These are phyloP conservation scores for Agonum fuliginosum DNA, from an alignment of 2,888 invertebrate species.

Conservation along the genomic window DNA sequence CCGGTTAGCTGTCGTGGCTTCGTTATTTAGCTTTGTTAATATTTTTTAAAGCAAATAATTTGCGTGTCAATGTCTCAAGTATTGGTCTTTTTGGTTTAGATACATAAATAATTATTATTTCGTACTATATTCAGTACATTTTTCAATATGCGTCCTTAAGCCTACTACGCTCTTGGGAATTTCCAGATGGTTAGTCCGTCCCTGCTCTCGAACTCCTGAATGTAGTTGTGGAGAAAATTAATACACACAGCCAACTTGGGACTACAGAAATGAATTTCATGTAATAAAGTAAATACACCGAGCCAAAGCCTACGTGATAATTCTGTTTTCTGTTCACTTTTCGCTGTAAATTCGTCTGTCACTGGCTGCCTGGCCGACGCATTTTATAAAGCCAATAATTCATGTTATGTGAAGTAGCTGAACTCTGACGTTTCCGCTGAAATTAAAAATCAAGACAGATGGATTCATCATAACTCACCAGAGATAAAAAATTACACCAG, in stretches of 20 bases:
- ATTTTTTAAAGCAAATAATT: too few relatives aligned
- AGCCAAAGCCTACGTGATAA: conserved; percentile 21
- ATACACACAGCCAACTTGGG: conserved; percentile 3
- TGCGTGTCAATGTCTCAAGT: too few relatives aligned
- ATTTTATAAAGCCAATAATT: conserved; percentile 26
- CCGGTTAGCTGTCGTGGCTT: too few relatives aligned
- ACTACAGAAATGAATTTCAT: conserved; percentile 15
- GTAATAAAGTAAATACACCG: not conserved
- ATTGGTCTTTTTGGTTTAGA: too few relatives aligned
- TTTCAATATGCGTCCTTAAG: too few relatives aligned
- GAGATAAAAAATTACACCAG: not conserved
- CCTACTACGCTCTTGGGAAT: not conserved
- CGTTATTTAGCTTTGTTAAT: too few relatives aligned
- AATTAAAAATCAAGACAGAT: conserved; percentile 27
- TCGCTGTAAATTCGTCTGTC: not conserved
- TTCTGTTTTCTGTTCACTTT: not conserved
- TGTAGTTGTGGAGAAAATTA: conserved; percentile 6
- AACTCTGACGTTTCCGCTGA: conserved; percentile 1
- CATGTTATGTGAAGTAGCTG: conserved; percentile 3
- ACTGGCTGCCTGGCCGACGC: not conserved
- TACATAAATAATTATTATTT: too few relatives aligned
- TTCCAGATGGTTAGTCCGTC: not conserved
- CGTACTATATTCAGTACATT: too few relatives aligned
- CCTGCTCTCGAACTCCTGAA: too few relatives aligned
- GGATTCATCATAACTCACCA: conserved; percentile 4